Evolutionary conservation across 1,140 invertebrate species (phyloP), one percentile per base, ranked within the genome.

Genomic region (Papilio glaucus): DNA sequence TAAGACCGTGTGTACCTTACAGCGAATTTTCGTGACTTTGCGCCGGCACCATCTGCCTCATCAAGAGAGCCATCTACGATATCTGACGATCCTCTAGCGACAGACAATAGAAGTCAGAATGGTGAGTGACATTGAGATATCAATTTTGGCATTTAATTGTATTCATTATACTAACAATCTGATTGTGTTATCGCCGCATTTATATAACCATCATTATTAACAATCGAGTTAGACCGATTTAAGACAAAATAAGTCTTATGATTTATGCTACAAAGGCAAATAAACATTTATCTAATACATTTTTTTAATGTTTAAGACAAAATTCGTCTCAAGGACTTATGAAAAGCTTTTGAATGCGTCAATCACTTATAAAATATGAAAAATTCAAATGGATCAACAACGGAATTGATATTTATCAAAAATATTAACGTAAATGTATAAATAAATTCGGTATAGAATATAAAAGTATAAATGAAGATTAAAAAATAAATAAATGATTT

Each of bases 21-120:
- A 91, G 89, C 85, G 9, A 91, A 90, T 61, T 85, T 91, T 33
- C 84, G 88, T 13, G 88, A 91, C 15, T 68, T 82, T 4, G 77
- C 75, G 4, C 77, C 78, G 7, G 60, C 82, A 29, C 78, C 81
- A 1, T 79, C 85, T 5, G 75, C 77, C 7, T 82, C 86, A 0
- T 88, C 89, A 0, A 76, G 88, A 15, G 89, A 91, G 29, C 87
- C 88, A 0, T 91, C 88, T 0, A 88, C 84, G 0, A 82, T 83
- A 63, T 88, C 88, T 0, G 89, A 92, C 39, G 88, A 92, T 26
- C 84, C 85, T n/a, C 41, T 82, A 0, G 60, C 69, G 4, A 33
- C 78, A 6, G 87, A 90, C 9, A 82, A 60, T n/a, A 80, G 88
- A 74, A 80, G 49, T 53, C 89, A 86, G 72, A 89, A 80, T 41